phyloP scores from a whole-genome alignment of 2,888 invertebrate genomes.

The Drosophila peninsularis region DNA sequence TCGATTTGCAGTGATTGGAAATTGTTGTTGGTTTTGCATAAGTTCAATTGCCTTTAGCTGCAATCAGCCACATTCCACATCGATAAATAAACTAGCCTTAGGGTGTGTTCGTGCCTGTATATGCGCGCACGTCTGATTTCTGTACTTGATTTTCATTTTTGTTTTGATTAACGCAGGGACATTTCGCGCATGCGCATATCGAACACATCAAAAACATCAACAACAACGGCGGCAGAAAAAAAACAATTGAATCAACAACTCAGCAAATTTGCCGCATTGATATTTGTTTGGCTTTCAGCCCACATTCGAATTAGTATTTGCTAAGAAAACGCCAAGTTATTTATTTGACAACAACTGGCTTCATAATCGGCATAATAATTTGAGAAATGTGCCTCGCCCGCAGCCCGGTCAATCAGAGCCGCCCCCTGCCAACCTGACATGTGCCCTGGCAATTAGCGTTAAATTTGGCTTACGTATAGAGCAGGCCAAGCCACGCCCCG shows the following conservation, averaged over 20 bases:
- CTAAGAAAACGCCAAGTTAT: conserved; percentile 73
- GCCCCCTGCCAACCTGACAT: neutral
- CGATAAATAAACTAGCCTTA: neutral
- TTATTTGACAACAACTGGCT: conserved; percentile 53
- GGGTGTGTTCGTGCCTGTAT: too few relatives aligned
- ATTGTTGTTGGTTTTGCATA: neutral
- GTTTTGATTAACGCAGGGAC: conserved; percentile 38
- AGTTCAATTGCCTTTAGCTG: neutral
- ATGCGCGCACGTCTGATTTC: conserved; percentile 5
- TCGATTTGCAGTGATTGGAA: neutral
- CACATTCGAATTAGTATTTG: conserved; percentile 61
- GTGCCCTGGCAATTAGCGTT: conserved; percentile 24
- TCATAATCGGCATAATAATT: conserved; percentile 62
- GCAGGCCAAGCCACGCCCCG: conserved; percentile 45
- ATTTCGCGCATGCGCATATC: conserved; percentile 59
- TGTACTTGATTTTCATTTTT: conserved; percentile 6
- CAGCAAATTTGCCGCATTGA: conserved; percentile 57
- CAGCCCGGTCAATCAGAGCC: conserved; percentile 29
- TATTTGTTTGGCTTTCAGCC: conserved; percentile 49
- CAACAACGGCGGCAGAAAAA: conserved; percentile 5
- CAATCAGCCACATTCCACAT: neutral
- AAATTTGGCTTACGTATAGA: conserved; percentile 36
- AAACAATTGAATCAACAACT: conserved; percentile 29
- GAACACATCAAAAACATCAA: conserved; percentile 49
- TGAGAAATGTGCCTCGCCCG: conserved; percentile 47